These are phyloP conservation scores for Sialis lutaria DNA, from an alignment of 2,888 invertebrate genomes.

Conservation along the genomic window DNA sequence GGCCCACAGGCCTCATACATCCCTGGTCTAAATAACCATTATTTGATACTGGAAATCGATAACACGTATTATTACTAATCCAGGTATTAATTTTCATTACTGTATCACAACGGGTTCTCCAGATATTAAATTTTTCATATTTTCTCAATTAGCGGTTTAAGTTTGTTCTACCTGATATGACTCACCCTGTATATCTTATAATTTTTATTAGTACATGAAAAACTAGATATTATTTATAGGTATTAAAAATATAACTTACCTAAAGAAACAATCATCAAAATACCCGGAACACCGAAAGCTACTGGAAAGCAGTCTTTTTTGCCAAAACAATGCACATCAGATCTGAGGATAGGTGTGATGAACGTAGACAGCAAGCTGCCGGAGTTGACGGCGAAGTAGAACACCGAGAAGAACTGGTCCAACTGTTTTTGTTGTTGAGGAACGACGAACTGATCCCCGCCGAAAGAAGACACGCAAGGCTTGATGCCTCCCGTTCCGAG, in stretches of 20 bases:
- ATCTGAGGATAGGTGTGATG: conserved; percentile 43
- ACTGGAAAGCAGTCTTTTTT: conserved; percentile 36
- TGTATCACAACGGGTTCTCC: too few relatives aligned
- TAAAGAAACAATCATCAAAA: conserved; percentile 37
- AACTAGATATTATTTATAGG: background rate
- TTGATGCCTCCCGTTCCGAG: conserved; percentile 53
- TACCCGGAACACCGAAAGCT: conserved; percentile 45
- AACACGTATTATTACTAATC: too few relatives aligned
- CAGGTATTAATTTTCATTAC: too few relatives aligned
- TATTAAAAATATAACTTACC: conserved; percentile 26
- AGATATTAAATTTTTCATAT: too few relatives aligned
- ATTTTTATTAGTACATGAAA: background rate
- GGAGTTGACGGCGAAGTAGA: conserved; percentile 40
- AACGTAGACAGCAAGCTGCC: conserved; percentile 47
- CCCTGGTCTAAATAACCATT: too few relatives aligned
- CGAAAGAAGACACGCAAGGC: conserved; percentile 51
- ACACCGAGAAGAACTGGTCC: conserved; percentile 45
- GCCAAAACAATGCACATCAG: conserved; percentile 29
- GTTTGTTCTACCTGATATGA: too few relatives aligned
- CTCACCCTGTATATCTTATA: too few relatives aligned
- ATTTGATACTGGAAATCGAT: too few relatives aligned
- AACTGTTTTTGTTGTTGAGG: conserved; percentile 34
- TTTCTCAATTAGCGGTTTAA: too few relatives aligned
- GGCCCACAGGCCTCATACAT: too few relatives aligned
- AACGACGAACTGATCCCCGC: conserved; percentile 45